Evolutionary conservation across 1,140 invertebrate genomes (phyloP).

Genomic region (Diorhabda carinulata): DNA sequence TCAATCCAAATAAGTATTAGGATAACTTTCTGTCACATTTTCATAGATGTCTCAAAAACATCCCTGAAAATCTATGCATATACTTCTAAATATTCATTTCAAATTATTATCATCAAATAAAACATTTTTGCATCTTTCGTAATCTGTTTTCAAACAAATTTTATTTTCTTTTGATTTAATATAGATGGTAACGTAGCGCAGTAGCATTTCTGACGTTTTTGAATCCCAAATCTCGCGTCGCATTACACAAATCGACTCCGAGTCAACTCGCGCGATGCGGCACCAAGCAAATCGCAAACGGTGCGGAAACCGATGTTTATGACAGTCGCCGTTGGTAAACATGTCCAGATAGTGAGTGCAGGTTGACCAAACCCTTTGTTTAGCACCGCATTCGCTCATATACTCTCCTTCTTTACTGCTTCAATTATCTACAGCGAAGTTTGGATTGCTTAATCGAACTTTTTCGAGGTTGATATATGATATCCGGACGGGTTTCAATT

Average conservation of each 20-base stretch:
- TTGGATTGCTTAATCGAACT: constrained; percentile 5
- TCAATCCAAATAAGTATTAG: too few species aligned
- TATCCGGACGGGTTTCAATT: not conserved
- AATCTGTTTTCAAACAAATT: too few species aligned
- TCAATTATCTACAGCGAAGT: constrained; percentile 23
- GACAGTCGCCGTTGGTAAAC: constrained; percentile 24
- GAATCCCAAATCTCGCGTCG: constrained; percentile 19
- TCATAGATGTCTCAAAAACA: too few species aligned
- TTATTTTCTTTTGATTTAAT: too few species aligned
- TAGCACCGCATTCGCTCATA: constrained; percentile 28
- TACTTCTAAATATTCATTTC: too few species aligned
- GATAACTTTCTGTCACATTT: too few species aligned
- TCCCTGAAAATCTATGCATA: too few species aligned
- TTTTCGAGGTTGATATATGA: not conserved
- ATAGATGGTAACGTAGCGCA: too few species aligned
- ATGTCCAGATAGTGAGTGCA: constrained; percentile 24
- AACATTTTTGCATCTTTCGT: too few species aligned
- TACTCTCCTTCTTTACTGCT: constrained; percentile 30
- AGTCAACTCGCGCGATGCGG: not conserved
- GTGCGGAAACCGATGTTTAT: constrained; percentile 32
- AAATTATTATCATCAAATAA: too few species aligned
- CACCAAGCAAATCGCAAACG: constrained; percentile 17
- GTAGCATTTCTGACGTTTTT: too few species aligned
- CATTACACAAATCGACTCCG: constrained; percentile 17
- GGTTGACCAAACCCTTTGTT: constrained; percentile 35